A percentile compares a stretch with the other conserved stretches of the same genome.
phyloP scores from a whole-genome alignment of 2,888 invertebrate species.

The Entomobrya proxima region DNA sequence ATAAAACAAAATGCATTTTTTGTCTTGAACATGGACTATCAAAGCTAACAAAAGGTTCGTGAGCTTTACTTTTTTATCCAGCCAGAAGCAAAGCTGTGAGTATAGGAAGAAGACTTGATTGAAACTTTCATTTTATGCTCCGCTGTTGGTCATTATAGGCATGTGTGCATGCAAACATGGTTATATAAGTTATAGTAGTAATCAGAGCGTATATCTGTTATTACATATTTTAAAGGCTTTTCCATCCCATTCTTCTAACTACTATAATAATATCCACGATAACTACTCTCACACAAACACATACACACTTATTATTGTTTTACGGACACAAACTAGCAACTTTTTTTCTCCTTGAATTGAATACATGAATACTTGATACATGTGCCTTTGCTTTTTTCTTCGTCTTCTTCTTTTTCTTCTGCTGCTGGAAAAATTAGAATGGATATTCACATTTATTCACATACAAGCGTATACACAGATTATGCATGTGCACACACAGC shows the following conservation, averaged over 20 bases:
- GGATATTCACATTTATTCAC: not conserved
- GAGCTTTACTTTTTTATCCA: not conserved
- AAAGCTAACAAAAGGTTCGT: not conserved
- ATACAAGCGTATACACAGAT: not conserved
- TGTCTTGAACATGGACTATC: not conserved
- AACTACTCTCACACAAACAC: not conserved
- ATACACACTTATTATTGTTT: constrained; percentile 50
- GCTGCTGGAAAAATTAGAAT: constrained; percentile 12
- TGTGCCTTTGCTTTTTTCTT: constrained; percentile 11
- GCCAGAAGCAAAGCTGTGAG: constrained; percentile 5
- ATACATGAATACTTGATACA: constrained; percentile 36
- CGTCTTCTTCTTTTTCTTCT: too few species aligned
- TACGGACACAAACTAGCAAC: constrained; percentile 43
- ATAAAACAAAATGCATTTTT: constrained; percentile 4
- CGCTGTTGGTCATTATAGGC: not conserved
- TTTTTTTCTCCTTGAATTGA: constrained; percentile 33
- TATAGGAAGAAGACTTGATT: not conserved
- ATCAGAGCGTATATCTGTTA: constrained; percentile 12
- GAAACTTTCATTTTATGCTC: constrained; percentile 8
- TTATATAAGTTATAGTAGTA: too few species aligned
- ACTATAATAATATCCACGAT: not conserved
- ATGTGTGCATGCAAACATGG: constrained; percentile 1
- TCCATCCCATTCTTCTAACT: not conserved
- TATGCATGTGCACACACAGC: constrained; percentile 18
- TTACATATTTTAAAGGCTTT: constrained; percentile 12